Base-by-base conservation (phyloP, 2,113 vertebrate genomes). In the Artemisiospiza belli region DNA sequence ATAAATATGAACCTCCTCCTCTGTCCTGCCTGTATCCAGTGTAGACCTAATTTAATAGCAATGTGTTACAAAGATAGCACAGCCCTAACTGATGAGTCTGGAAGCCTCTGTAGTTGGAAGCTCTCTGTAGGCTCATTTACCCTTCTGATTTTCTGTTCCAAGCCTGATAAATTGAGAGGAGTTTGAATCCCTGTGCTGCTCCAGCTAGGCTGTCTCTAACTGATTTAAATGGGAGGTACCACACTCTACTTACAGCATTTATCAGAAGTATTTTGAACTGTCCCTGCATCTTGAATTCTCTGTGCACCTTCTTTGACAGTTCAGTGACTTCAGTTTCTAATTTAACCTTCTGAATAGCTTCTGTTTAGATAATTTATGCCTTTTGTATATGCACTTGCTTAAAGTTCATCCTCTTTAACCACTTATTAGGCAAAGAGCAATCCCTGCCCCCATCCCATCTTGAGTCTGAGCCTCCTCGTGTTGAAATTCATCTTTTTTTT, bases 21-120 rank as follows among this genome's bases (percentile, higher is more conserved):
- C 87, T 84, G 89, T 68, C n/a, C 81, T 83, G 87, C 54, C 39
- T 55, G 69, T 70, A 10, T 78, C 27, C 85, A 92, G 62, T 6
- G 9, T 35, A 92, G 90, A 79, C 79, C 83, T 97, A 83, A 95
- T 92, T 87, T 83, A 81, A 92, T 72, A 95, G 92, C 92, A 89
- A 89, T 82, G 92, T 96, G 91, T 95, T 87, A 90, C 52, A 89
- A 93, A 96, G 96, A 95, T 81, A 96, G 80, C 57, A 46, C 92
- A 91, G 80, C 57, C 80, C 89, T 68, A 75, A 82, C 92, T 89
- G 88, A 72, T 61, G 69, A 74, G 86, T 75, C 52, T 93, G 83
- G 76, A 74, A 83, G 55, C 80, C 5, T 4, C 73, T 90, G 83
- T 47, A 67, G 64, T 70, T 81, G 64, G 64, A 64, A 90, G 73